Percentiles rank a stretch among this genome's conserved stretches.
These are phyloP conservation scores for Zosterops hypoxanthus DNA, from an alignment of 2,113 vertebrate species.

Conservation along the genomic window DNA sequence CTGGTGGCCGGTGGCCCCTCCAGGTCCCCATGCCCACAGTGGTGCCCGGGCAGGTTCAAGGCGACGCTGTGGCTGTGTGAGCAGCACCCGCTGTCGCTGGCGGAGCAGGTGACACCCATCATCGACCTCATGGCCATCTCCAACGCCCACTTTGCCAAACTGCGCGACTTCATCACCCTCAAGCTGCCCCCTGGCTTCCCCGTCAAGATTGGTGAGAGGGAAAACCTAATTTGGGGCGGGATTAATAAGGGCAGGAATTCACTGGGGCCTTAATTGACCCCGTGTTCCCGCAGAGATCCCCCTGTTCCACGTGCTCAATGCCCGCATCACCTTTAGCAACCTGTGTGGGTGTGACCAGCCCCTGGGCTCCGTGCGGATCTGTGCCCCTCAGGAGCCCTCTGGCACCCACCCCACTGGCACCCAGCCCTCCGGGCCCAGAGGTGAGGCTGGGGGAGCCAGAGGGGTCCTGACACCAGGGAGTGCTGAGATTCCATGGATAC, in stretches of 20 bases:
- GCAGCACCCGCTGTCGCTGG: constrained; percentile 92
- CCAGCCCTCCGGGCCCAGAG: not conserved
- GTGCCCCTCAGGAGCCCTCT: not conserved
- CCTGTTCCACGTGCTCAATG: constrained; percentile 95
- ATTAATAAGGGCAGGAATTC: not conserved
- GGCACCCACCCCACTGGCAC: not conserved
- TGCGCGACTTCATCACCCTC: constrained; percentile 94
- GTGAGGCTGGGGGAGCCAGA: not conserved
- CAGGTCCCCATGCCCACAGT: not conserved
- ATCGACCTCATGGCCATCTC: constrained; percentile 98
- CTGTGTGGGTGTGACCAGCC: constrained; percentile 92
- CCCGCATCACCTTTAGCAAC: constrained; percentile 96
- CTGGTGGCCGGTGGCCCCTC: accelerated
- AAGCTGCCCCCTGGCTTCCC: constrained; percentile 93
- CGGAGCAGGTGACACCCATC: constrained; percentile 93
- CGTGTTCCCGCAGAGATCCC: constrained; percentile 84
- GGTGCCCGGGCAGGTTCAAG: constrained; percentile 83
- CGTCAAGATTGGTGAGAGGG: constrained; percentile 88
- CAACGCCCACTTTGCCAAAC: constrained; percentile 93
- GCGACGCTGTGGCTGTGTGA: constrained; percentile 96
- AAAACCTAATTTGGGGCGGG: accelerated
- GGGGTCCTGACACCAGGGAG: accelerated
- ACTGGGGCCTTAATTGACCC: accelerated
- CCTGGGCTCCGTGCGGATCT: constrained; percentile 76
- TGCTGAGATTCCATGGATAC: accelerated